Base-by-base conservation (phyloP, 1,140 invertebrate genomes). In the Cyphomyrmex costatus region DNA sequence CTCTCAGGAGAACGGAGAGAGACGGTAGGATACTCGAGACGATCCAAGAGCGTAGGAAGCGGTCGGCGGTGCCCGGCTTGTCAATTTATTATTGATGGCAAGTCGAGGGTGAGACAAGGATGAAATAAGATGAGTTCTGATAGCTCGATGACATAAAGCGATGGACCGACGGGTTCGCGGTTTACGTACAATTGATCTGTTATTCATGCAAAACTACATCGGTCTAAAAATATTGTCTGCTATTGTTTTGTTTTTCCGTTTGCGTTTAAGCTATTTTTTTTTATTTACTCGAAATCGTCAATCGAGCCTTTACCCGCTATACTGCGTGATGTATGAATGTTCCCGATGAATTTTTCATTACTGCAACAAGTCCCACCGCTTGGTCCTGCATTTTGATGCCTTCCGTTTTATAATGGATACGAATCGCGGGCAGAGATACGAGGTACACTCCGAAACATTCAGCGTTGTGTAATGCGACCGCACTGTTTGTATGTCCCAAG, bases 321-420 rank as follows among this genome's bases (percentile, higher is more conserved):
- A 27, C 53, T 21, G 36, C 27, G 53, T 66, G 36, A 73, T 36
- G 33, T 79, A 82, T 83, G 63, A 80, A 70, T 56, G 78, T 80
- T 56, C 7, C 33, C 78, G 49, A 60, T 83, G 79, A 73, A 83
- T 73, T 83, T 73, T 83, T 83, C 79, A 83, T 83, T 24, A 36
- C 14, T 36, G 79, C 68, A 83, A 73, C 79, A 83, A 83, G 79
- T 83, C 36, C 36, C 36, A 10, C 63, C 68, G 36, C 24, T 56
- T 24, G 65, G 16, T 42, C 63, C 49, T 14, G 51, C 51, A 71
- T 82, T 82, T 30, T 73, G 24, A 83, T 83, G 36, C 66, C n/a
- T n/a, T 33, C 24, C 68, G 66, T 78, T 85, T 83, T 61, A 58
- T 82, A 82, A 82, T 71, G 36, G 53, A 58, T 71, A 60, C 19